phyloP scores from a whole-genome alignment of 2,888 invertebrate genomes.

The Drosophila meridionalis region DNA sequence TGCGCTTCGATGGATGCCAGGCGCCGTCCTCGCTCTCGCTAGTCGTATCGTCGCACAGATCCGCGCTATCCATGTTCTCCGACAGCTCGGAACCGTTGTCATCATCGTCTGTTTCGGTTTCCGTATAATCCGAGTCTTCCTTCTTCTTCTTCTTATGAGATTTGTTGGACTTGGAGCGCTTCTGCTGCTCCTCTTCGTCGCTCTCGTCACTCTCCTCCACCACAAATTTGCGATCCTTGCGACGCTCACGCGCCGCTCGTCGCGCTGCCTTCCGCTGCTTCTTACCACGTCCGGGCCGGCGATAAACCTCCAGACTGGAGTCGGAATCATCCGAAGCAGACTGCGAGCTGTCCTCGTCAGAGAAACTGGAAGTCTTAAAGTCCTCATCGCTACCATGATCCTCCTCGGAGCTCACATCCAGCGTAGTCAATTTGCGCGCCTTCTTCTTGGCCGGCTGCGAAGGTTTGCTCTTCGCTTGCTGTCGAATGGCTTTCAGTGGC shows the following conservation, averaged over 20 bases:
- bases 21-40: conserved; percentile 83
- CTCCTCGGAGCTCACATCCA: conserved; percentile 91
- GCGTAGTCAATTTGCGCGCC: conserved; percentile 90
- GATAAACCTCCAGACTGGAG: conserved; percentile 85
- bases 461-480: conserved; percentile 56
- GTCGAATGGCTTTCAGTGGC: conserved; percentile 69
- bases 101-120: conserved; percentile 87
- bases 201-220: conserved; percentile 87
- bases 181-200: conserved; percentile 85
- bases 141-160: conserved; percentile 86
- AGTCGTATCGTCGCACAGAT: conserved; percentile 84
- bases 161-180: conserved; percentile 75
- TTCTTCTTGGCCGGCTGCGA: conserved; percentile 86
- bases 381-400: conserved; percentile 96
- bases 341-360: conserved; percentile 85
- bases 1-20: conserved; percentile 83
- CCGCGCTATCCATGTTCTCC: conserved; percentile 85
- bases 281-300: conserved; percentile 85
- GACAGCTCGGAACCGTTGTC: conserved; percentile 82
- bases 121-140: conserved; percentile 86
- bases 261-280: conserved; percentile 85
- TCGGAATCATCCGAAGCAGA: conserved; percentile 87
- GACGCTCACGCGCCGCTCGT: conserved; percentile 85
- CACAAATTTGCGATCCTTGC: conserved; percentile 84
- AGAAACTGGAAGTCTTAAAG: conserved; percentile 90